Evolutionary conservation across 1,140 invertebrate genomes (phyloP).

Genomic region (Steinernema khuongi): DNA sequence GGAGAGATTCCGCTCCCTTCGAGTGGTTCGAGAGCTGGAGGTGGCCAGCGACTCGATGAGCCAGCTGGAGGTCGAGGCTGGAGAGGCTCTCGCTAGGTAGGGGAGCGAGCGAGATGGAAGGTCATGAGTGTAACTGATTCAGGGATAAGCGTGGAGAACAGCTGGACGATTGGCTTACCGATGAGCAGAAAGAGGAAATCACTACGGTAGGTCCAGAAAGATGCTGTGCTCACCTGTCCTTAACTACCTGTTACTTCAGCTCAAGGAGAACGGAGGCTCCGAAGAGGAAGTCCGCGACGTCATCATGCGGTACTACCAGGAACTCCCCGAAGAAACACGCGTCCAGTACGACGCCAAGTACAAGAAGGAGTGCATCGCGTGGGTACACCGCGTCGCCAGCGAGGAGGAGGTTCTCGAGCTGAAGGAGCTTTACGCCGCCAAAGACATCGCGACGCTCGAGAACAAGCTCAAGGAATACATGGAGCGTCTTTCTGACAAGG

Average conservation of each 20-base stretch:
- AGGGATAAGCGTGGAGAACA: background rate
- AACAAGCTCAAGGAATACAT: background rate
- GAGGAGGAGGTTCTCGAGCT: background rate
- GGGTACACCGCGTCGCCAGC: background rate
- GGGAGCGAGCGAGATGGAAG: background rate
- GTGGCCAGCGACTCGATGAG: background rate
- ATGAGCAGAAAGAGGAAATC: constrained; percentile 4
- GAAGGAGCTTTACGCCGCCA: background rate
- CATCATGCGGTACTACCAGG: constrained; percentile 2
- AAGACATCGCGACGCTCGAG: background rate
- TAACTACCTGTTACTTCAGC: background rate
- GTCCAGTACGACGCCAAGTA: background rate
- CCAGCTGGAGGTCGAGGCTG: background rate
- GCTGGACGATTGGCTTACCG: background rate
- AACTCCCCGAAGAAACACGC: background rate
- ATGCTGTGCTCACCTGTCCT: background rate
- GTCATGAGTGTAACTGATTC: background rate
- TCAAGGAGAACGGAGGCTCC: background rate
- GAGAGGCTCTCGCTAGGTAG: background rate
- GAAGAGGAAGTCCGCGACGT: background rate
- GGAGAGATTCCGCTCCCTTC: background rate
- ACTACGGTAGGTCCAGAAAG: background rate
- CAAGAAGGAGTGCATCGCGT: background rate
- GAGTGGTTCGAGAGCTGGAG: background rate
- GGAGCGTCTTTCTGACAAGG: background rate